Evolutionary conservation across 2,113 vertebrate genomes (phyloP).

Genomic region (Coptodon bakossiorum): DNA sequence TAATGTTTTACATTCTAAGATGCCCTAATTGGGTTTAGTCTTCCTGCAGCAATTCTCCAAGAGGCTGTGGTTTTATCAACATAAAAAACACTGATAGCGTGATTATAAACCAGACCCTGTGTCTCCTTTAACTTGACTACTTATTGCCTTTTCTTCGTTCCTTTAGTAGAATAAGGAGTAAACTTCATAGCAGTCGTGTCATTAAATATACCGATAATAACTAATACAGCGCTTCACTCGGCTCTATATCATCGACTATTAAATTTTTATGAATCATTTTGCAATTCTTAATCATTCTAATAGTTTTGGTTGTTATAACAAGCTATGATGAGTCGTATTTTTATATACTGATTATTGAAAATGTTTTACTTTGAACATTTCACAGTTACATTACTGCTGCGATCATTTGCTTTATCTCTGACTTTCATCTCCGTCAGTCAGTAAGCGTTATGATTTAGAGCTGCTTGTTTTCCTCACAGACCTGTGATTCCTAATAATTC

Average conservation of each 20-base stretch:
- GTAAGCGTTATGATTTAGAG: background rate
- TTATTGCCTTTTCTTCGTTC: background rate
- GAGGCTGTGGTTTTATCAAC: background rate
- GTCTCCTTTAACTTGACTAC: background rate
- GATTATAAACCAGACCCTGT: background rate
- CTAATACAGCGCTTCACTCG: background rate
- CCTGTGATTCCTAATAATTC: background rate
- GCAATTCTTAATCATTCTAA: background rate
- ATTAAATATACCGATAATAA: background rate
- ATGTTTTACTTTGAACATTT: background rate
- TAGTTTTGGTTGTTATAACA: background rate
- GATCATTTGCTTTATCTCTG: background rate
- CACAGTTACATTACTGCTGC: background rate
- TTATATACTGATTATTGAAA: background rate
- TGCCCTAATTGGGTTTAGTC: background rate
- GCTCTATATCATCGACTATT: background rate
- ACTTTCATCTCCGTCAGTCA: background rate
- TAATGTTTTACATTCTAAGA: background rate
- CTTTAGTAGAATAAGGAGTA: background rate
- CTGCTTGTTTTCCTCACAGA: background rate
- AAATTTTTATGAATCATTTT: background rate
- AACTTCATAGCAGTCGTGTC: background rate
- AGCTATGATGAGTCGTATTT: background rate
- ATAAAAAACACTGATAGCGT: background rate
- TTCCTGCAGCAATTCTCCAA: background rate